Base-by-base conservation (phyloP, 2,797 vertebrate genomes). In the Petrocephalus schoutedeni region DNA sequence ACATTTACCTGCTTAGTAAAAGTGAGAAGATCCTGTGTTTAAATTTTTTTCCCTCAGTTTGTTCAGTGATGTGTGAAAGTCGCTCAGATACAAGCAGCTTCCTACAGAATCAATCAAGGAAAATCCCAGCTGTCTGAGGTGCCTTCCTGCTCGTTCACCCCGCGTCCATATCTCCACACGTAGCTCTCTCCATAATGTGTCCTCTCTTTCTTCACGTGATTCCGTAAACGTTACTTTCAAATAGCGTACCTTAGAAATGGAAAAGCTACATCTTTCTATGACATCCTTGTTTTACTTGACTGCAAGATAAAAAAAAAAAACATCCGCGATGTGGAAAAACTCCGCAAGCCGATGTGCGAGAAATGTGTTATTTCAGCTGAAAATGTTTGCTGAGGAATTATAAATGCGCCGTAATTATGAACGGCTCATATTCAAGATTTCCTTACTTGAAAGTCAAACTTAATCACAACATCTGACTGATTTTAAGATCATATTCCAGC, bases 351-450 rank as follows among this genome's bases (percentile, higher is more conserved):
- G 61, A 91, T 90, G 45, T 90, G 91, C 91, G 54, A 88, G 89
- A 92, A 93, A 91, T 41, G 80, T 95, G 91, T 96, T 95, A 93
- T 95, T 95, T 92, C 94, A 95, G 95, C 95, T 95, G 95, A 87
- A 90, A 94, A 93, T 93, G 92, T 95, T 95, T 95, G 93, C 89
- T 90, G 91, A 93, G 93, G 94, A 95, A 92, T 94, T 92, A 91
- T 61, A 92, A 91, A 94, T 91, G 91, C 90, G 88, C 93, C 92
- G 94, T 91, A 93, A 92, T 93, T 94, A 91, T 92, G 89, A 93
- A 90, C 89, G 88, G 88, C 88, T 90, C 86, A 83, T 92, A 89
- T 92, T 91, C 90, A 92, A 92, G 91, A 92, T 93, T 90, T 91
- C 89, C 92, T 94, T 92, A 93, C 93, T 91, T 82, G 89, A 89